These are phyloP conservation scores for Acomys russatus DNA, from an alignment of 2,797 vertebrate genomes.

Conservation along the genomic window DNA sequence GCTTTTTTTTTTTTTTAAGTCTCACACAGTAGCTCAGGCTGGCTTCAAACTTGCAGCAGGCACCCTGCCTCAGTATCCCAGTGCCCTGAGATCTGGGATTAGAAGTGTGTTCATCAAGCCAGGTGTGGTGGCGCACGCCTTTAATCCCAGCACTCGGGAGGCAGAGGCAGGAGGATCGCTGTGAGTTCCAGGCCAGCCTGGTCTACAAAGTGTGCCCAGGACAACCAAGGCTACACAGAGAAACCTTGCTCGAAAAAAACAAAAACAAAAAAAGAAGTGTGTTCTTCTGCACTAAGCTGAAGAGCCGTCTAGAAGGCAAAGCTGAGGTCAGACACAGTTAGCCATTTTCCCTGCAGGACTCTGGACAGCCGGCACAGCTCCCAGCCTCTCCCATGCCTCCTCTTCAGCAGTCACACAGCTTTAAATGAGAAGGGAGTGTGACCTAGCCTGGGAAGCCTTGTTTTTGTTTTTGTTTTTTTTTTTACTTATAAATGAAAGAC, in stretches of 20 bases:
- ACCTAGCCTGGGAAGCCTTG: not conserved
- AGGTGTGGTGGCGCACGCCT: no score
- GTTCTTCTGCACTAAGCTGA: not conserved
- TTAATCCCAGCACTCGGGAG: no score
- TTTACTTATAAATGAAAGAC: not conserved
- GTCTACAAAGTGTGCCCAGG: no score
- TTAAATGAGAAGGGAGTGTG: constrained; percentile 2
- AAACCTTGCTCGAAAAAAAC: no score
- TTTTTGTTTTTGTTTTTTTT: constrained; percentile 8
- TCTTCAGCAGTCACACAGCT: not conserved
- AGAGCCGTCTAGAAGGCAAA: not conserved
- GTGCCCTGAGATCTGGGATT: not conserved
- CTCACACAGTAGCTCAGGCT: not conserved
- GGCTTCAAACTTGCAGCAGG: not conserved
- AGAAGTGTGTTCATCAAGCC: not conserved
- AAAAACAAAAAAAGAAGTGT: no score
- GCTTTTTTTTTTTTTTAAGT: not conserved
- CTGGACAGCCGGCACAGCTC: not conserved
- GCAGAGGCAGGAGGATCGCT: no score
- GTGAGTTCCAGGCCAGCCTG: no score
- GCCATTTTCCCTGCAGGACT: not conserved
- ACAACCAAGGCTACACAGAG: no score
- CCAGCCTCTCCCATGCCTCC: not conserved
- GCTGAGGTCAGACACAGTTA: not conserved
- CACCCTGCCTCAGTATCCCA: not conserved